A percentile compares a stretch with the other conserved stretches of the same genome.
Conservation (phyloP, 2,888 invertebrate species). For the Didymodactylos carnosus region DNA sequence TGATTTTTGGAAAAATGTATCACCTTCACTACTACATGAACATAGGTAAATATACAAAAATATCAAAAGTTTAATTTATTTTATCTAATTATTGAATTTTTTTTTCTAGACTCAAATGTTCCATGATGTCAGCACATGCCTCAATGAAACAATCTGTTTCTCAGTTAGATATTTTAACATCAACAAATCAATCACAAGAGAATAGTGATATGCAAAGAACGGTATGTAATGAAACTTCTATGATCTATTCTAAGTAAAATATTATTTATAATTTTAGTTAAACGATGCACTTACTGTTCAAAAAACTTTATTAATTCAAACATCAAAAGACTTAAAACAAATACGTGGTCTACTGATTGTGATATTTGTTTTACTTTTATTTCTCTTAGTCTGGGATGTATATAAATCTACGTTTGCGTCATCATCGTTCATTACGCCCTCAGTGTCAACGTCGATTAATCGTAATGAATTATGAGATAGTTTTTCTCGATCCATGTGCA, state of each 20-base stretch:
- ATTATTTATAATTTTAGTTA: neutral
- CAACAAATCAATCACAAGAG: neutral
- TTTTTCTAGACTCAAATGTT: neutral
- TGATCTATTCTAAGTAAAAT: neutral
- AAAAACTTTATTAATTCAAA: neutral
- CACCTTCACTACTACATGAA: neutral
- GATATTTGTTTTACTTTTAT: neutral
- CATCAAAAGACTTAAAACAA: neutral
- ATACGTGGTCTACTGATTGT: neutral
- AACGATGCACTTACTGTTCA: neutral
- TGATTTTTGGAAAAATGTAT: constrained; percentile 11
- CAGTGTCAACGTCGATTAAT: neutral
- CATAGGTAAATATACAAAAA: neutral
- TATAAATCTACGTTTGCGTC: neutral
- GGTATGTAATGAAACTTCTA: neutral
- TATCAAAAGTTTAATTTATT: neutral
- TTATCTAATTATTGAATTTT: neutral
- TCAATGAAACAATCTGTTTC: no score
- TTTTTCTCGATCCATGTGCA: no score
- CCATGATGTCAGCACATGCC: no score
- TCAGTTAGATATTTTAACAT: neutral
- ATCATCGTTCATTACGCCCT: neutral
- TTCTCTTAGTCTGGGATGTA: neutral
- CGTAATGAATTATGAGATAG: no score
- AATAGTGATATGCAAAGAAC: neutral